phyloP scores from a whole-genome alignment of 2,888 invertebrate species.

The Dryococelus australis region DNA sequence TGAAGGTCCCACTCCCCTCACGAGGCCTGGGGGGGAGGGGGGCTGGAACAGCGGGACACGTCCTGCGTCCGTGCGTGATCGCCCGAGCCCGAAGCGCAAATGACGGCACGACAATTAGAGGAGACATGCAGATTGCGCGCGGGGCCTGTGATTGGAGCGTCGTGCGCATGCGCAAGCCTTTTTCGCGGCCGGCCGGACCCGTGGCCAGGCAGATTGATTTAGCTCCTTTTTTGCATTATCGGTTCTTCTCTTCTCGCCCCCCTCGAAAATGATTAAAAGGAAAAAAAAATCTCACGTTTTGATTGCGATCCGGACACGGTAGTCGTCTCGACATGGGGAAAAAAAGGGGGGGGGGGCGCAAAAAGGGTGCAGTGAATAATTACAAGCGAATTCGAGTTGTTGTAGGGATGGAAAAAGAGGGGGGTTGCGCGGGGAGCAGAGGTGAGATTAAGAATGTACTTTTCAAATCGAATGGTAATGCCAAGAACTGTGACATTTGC shows the following conservation, averaged over 20 bases:
- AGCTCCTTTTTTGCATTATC: neutral
- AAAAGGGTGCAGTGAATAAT: too few relatives aligned
- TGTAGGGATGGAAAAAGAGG: too few relatives aligned
- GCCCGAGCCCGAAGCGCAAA: neutral
- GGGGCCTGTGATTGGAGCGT: neutral
- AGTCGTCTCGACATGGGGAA: neutral
- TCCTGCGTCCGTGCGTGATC: too few relatives aligned
- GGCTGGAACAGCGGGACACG: neutral
- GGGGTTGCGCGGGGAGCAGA: too few relatives aligned
- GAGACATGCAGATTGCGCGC: neutral
- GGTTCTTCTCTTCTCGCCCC: neutral
- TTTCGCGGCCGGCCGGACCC: neutral
- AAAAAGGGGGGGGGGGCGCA: too few relatives aligned
- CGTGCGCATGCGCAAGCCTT: neutral
- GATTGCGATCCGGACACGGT: neutral
- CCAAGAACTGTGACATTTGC: slow-evolving; percentile 5
- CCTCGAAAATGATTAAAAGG: neutral
- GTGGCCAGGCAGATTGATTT: neutral
- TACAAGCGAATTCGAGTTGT: too few relatives aligned
- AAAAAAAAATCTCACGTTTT: neutral
- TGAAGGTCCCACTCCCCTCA: neutral
- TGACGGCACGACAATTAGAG: neutral
- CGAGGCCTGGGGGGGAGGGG: neutral
- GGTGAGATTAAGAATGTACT: neutral
- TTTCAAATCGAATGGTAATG: neutral